These are phyloP conservation scores for Tinea semifulvella DNA, from an alignment of 2,888 invertebrate genomes.

Conservation along the genomic window DNA sequence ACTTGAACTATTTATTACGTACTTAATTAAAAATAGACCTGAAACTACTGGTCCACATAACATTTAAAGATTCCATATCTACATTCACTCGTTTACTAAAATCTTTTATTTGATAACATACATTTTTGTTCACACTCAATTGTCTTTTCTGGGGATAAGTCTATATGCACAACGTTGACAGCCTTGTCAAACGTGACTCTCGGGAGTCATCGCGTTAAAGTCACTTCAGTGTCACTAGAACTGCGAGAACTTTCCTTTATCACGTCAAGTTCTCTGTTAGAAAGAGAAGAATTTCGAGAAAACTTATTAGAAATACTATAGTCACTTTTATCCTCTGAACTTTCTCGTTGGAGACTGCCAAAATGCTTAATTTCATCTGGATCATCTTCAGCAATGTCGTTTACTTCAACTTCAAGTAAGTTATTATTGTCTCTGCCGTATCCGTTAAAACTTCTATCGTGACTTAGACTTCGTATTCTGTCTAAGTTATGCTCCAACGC, in stretches of 20 bases:
- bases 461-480: constrained; percentile 57
- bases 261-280: constrained; percentile 60
- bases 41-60: constrained; percentile 40
- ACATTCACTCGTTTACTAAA: constrained; percentile 8
- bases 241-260: constrained; percentile 63
- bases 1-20: too few species aligned
- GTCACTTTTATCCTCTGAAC: constrained; percentile 53
- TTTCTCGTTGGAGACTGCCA: constrained; percentile 39
- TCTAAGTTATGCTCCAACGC: constrained; percentile 57
- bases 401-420: constrained; percentile 57
- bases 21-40: constrained; percentile 34
- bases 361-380: constrained; percentile 49
- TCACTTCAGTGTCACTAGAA: constrained; percentile 63
- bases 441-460: constrained; percentile 46
- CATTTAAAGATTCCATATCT: constrained; percentile 14
- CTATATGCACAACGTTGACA: constrained; percentile 52
- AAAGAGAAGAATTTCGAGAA: constrained; percentile 55
- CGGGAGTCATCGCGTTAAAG: constrained; percentile 62
- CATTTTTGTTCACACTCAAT: constrained; percentile 15
- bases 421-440: constrained; percentile 50
- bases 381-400: constrained; percentile 43
- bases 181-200: constrained; percentile 53
- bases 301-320: constrained; percentile 48
- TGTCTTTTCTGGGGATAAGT: constrained; percentile 31
- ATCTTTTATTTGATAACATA: constrained; percentile 16